These are phyloP conservation scores for Schizothorax lantsangensis DNA, from an alignment of 2,797 vertebrate genomes.

Conservation along the genomic window DNA sequence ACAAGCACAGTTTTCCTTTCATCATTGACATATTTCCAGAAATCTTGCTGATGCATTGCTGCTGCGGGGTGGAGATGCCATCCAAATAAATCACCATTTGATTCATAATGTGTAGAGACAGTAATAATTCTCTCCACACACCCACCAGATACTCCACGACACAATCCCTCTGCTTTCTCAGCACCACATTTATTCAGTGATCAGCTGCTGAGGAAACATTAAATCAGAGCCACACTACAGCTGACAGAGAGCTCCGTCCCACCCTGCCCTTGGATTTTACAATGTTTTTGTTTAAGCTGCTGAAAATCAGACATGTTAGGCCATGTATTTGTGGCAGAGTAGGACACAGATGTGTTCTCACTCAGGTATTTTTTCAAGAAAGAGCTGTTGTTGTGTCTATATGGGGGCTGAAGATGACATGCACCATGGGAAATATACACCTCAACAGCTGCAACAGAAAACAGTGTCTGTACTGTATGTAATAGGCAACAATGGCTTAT, in stretches of 20 bases:
- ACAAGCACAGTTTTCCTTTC: neutral
- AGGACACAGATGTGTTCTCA: neutral
- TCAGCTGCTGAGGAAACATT: neutral
- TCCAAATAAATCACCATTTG: conserved; percentile 14
- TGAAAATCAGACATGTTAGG: conserved; percentile 42
- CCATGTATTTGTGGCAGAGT: neutral
- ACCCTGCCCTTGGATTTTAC: neutral
- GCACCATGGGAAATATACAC: neutral
- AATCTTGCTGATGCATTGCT: neutral
- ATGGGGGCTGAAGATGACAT: neutral
- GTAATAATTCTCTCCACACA: conserved; percentile 17
- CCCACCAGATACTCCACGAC: neutral
- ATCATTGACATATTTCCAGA: neutral
- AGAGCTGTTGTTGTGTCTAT: conserved; percentile 49
- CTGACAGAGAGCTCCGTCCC: neutral
- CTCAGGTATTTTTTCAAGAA: neutral
- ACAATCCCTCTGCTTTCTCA: conserved; percentile 3
- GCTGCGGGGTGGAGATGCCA: neutral
- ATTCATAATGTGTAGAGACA: conserved; percentile 11
- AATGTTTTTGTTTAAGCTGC: conserved; percentile 22
- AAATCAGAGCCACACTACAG: neutral
- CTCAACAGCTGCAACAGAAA: neutral
- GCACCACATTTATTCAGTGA: neutral
- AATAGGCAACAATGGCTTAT: neutral
- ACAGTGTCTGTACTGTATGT: neutral